Percentiles rank a stretch among this genome's conserved stretches.
phyloP scores from a whole-genome alignment of 2,113 vertebrate genomes.

The Lontra canadensis region DNA sequence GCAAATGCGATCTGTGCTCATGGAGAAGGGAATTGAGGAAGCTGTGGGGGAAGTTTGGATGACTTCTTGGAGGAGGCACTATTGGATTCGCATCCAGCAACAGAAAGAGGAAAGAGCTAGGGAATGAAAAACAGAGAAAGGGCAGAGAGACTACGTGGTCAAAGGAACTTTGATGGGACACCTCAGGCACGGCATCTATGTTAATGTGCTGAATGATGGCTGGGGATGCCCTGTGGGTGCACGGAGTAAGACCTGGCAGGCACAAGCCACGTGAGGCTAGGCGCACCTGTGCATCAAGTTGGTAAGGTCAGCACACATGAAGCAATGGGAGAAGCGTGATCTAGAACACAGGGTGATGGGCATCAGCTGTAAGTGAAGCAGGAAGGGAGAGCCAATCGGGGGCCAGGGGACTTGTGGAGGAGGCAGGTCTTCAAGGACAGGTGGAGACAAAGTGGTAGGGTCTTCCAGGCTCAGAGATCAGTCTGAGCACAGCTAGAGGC shows the following conservation, averaged over 20 bases:
- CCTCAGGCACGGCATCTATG: not conserved
- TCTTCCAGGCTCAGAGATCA: not conserved
- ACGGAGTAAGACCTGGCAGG: too few relatives aligned
- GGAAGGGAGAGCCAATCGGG: not conserved
- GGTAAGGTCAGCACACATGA: not conserved
- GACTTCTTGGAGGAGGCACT: not conserved
- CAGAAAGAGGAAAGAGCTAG: not conserved
- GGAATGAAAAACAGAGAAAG: not conserved
- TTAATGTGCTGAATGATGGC: not conserved
- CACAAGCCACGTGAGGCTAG: not conserved
- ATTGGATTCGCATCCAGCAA: not conserved
- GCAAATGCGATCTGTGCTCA: not conserved
- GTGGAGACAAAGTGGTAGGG: not conserved
- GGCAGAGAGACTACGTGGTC: not conserved
- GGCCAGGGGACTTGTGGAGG: not conserved
- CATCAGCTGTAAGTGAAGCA: not conserved
- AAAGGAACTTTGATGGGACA: not conserved
- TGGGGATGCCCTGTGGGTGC: rapidly evolving
- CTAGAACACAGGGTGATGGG: not conserved
- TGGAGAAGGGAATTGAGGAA: not conserved
- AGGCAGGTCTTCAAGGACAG: not conserved
- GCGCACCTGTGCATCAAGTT: not conserved
- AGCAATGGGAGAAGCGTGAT: not conserved
- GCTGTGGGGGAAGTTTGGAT: not conserved
- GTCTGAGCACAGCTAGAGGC: not conserved